Evolutionary conservation across 2,797 vertebrate species (phyloP).

Genomic region (Pelochelys cantorii): DNA sequence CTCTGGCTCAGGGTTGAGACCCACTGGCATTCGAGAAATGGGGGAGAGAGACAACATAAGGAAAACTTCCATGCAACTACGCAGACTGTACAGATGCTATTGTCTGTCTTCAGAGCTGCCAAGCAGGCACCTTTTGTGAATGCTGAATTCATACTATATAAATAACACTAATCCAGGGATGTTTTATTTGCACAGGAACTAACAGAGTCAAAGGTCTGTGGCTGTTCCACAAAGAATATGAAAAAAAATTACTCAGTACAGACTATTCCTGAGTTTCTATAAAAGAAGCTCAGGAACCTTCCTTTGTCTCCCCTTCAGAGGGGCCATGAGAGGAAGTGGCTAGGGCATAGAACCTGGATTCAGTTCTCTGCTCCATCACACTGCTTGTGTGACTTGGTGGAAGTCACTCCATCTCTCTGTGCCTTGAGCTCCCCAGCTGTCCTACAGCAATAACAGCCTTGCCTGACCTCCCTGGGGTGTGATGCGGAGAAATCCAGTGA

Average conservation of each 20-base stretch:
- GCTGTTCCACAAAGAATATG: background rate
- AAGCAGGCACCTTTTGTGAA: accelerated
- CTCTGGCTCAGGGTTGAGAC: background rate
- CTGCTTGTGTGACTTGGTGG: background rate
- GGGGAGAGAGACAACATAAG: accelerated
- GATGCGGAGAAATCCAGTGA: background rate
- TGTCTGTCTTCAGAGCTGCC: background rate
- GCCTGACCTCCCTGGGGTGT: background rate
- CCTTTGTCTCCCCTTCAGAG: accelerated
- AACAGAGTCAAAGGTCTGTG: background rate
- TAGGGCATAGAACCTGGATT: background rate
- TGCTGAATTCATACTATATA: background rate
- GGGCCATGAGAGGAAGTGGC: background rate
- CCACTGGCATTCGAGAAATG: background rate
- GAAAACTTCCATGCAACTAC: background rate
- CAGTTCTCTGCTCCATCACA: background rate
- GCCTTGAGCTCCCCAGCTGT: background rate
- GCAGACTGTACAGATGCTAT: background rate
- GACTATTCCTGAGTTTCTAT: background rate
- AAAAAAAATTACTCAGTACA: background rate
- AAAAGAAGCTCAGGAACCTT: background rate
- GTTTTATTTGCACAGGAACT: background rate
- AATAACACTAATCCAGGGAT: background rate
- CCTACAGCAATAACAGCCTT: background rate
- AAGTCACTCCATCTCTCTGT: background rate